These are phyloP conservation scores for Lordiphosa fenestrarum DNA, from an alignment of 2,888 invertebrate genomes.

Conservation along the genomic window DNA sequence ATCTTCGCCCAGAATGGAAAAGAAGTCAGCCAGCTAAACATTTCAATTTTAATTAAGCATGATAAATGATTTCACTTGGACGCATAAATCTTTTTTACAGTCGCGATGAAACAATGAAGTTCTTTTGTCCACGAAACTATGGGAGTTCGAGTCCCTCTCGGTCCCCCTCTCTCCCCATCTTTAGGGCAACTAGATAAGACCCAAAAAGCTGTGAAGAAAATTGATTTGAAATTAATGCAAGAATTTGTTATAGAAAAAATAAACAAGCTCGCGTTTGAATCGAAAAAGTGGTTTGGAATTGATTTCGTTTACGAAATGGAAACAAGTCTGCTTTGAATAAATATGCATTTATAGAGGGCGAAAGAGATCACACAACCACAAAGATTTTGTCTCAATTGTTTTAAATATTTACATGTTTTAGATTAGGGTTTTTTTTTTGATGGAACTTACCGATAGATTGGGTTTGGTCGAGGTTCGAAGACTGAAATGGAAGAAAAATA, in stretches of 20 bases:
- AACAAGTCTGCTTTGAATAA: constrained; percentile 42
- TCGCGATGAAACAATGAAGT: constrained; percentile 75
- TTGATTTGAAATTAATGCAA: constrained; percentile 80
- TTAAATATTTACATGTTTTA: constrained; percentile 35
- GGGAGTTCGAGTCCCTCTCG: constrained; percentile 16
- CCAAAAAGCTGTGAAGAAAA: constrained; percentile 77
- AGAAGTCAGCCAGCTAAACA: constrained; percentile 60
- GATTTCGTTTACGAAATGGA: constrained; percentile 66
- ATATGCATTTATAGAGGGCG: constrained; percentile 49
- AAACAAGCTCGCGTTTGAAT: constrained; percentile 72
- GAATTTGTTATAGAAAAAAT: constrained; percentile 77
- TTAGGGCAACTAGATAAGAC: constrained; percentile 34
- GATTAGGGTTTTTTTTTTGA: constrained; percentile 17
- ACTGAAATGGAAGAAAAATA: constrained; percentile 2
- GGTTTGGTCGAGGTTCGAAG: constrained; percentile 12
- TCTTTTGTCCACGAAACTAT: constrained; percentile 50
- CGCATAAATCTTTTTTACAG: constrained; percentile 77
- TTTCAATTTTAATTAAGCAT: constrained; percentile 79
- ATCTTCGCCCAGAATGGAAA: constrained; percentile 21
- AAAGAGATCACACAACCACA: constrained; percentile 34
- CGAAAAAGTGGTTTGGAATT: constrained; percentile 66
- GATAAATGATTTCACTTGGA: constrained; percentile 77
- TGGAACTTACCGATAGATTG: constrained; percentile 35
- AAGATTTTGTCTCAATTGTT: constrained; percentile 60
- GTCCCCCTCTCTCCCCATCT: constrained; percentile 22